Conservation (phyloP, 2,797 vertebrate genomes). For the Rhadinocentrus ornatus region DNA sequence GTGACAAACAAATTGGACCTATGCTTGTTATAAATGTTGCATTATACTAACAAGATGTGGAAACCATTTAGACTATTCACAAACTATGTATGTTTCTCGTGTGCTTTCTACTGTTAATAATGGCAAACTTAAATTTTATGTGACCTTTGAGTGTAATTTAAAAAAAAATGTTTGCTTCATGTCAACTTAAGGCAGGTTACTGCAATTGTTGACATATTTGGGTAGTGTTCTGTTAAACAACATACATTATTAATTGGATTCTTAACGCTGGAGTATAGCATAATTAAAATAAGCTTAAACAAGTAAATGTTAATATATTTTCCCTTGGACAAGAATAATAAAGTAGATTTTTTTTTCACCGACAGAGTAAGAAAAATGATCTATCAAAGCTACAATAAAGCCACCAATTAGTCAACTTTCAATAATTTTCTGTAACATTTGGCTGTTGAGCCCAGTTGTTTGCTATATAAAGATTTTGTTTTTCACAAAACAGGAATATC, state of each 20-base stretch:
- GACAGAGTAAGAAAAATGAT: background rate
- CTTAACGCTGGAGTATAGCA: too few species aligned
- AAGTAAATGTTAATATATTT: too few species aligned
- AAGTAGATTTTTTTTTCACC: background rate
- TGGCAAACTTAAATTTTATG: too few species aligned
- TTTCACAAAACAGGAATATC: too few species aligned
- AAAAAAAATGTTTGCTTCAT: too few species aligned
- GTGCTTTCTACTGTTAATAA: background rate
- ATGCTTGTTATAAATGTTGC: background rate
- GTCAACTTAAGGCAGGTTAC: too few species aligned
- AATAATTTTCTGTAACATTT: background rate
- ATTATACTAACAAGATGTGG: background rate
- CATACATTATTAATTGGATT: too few species aligned
- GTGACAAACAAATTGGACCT: background rate
- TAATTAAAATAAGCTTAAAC: too few species aligned
- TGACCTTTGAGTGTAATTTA: too few species aligned
- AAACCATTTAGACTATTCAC: background rate
- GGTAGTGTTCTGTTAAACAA: too few species aligned
- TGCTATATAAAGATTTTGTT: background rate
- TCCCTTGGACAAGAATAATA: background rate
- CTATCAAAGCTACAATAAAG: slow-evolving; percentile 19
- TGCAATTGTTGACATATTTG: too few species aligned
- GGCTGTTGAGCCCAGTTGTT: background rate
- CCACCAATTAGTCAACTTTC: background rate
- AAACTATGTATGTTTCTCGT: too few species aligned